A percentile compares a stretch with the other conserved stretches of the same genome.
Conservation (phyloP, 2,888 invertebrate species). For the Acanthosepion pharaonis region DNA sequence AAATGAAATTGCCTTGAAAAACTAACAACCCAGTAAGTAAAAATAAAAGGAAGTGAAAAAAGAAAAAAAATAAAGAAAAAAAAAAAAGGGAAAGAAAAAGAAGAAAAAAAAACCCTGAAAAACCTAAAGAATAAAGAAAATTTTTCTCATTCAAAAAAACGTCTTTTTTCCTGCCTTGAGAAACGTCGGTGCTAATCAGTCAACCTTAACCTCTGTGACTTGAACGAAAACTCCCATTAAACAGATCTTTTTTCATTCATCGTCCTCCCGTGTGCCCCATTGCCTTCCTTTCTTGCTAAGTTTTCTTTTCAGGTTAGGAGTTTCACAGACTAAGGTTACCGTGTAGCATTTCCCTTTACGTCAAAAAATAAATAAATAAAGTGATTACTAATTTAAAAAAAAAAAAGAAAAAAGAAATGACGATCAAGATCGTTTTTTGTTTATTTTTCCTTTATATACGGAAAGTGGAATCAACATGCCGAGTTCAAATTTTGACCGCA, state of each 20-base stretch:
- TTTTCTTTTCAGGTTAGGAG: background rate
- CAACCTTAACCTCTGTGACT: constrained; percentile 12
- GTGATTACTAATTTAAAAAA: background rate
- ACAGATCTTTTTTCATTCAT: background rate
- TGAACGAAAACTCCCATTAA: background rate
- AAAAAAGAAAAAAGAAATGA: background rate
- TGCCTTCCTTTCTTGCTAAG: background rate
- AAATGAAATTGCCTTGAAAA: background rate
- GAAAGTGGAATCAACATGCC: too few relatives aligned
- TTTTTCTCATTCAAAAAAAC: background rate
- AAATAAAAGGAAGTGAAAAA: background rate
- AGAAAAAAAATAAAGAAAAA: background rate
- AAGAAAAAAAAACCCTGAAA: background rate
- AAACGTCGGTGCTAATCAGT: background rate
- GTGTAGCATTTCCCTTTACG: background rate
- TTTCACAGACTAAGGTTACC: background rate
- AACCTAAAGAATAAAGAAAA: too few relatives aligned
- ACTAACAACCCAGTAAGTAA: background rate
- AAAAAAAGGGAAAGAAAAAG: background rate
- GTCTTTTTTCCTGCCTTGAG: background rate
- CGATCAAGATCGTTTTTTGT: background rate
- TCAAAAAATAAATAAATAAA: background rate
- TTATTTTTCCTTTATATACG: too few relatives aligned
- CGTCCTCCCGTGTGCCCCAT: background rate
- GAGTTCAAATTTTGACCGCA: too few relatives aligned